Conservation (phyloP, 2,113 vertebrate genomes). For the Origma solitaria region DNA sequence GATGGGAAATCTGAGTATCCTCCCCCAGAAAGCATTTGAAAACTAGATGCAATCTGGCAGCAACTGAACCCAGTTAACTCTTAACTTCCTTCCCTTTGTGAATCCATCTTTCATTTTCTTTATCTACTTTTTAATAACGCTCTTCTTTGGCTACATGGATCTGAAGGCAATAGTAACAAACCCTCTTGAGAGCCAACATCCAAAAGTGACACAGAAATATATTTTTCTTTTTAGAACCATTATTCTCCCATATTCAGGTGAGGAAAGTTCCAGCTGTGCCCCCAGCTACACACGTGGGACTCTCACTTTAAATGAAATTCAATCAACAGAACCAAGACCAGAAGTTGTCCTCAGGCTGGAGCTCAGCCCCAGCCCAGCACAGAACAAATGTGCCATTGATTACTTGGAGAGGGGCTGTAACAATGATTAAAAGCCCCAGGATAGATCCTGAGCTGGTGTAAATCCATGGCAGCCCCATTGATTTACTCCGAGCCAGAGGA, state of each 20-base stretch:
- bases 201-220: not conserved
- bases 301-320: not conserved
- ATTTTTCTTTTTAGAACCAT: not conserved
- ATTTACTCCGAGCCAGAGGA: constrained; percentile 10
- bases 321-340: not conserved
- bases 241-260: not conserved
- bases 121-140: not conserved
- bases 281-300: not conserved
- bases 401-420: not conserved
- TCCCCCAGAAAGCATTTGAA: constrained; percentile 58
- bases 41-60: constrained; percentile 54
- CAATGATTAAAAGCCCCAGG: constrained; percentile 13
- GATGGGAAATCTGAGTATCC: constrained; percentile 53
- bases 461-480: not conserved
- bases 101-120: not conserved
- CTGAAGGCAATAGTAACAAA: not conserved
- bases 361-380: not conserved
- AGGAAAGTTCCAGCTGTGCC: not conserved
- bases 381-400: not conserved
- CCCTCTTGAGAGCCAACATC: not conserved
- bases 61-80: constrained; percentile 40
- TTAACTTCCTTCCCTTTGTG: not conserved
- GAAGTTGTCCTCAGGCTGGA: not conserved
- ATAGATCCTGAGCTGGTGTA: constrained; percentile 26
- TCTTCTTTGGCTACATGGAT: not conserved